Base-by-base conservation (phyloP, 2,797 vertebrate species). In the Petrocephalus sullivani region DNA sequence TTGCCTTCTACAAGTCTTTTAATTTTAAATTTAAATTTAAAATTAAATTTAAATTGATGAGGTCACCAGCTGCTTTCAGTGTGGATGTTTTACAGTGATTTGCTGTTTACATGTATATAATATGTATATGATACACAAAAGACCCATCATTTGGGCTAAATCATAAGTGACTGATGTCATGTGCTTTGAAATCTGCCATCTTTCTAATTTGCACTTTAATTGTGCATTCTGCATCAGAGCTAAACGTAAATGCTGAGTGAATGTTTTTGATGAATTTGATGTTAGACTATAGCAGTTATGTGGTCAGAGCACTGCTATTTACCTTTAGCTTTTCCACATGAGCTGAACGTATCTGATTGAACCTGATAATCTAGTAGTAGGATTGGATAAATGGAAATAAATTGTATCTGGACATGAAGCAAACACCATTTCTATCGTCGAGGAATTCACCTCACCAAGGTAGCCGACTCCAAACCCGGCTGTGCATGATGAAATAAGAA, bases 401-500 rank as follows among this genome's bases (percentile, higher is more conserved):
- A 58, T n/a, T 41, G 53, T 86, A 58, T 84, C 21, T 84, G 49
- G n/a, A 84, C 81, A 51, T 37, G 56, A 60, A 58, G 84, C 21
- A 28, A 58, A 57, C 28, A 60, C 53, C 84, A 58, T 58, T 86
- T 51, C 37, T 12, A 58, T 86, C 60, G 56, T 33, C 16, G 5
- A 28, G 12, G 54, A 58, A 86, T 33, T 58, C 33, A 60, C 53
- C 56, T 41, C 28, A 19, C 84, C 19, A 86, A 86, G 54, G 14
- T 58, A 58, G 10, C 60, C 28, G 54, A 33, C 51, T 85, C 83
- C 37, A 85, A 28, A 58, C 14, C 46, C 60, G 51, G 16, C 12
- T 86, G 51, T 28, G 84, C 7, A 86, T 86, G 84, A 86, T 60
- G 84, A 41, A 86, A 60, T 57, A 86, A 16, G 84, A 16, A 0